Evolutionary conservation across 2,113 vertebrate genomes (phyloP).

Genomic region (Tichodroma muraria): DNA sequence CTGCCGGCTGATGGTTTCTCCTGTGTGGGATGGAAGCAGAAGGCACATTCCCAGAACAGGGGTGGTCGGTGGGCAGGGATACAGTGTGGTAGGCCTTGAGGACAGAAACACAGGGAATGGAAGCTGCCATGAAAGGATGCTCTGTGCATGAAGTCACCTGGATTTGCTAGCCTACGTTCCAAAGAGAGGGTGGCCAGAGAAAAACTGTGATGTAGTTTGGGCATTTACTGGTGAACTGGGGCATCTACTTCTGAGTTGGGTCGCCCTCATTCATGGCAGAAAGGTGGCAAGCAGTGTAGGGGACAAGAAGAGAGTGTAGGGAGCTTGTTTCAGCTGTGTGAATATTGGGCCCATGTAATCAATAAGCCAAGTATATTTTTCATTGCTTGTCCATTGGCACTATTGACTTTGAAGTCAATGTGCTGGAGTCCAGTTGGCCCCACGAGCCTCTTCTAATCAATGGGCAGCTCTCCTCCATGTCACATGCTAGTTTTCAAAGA

Average conservation of each 20-base stretch:
- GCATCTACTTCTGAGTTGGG: not conserved
- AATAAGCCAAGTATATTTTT: not conserved
- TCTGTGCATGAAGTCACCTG: not conserved
- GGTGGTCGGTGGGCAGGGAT: not conserved
- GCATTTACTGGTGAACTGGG: not conserved
- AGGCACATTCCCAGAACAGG: not conserved
- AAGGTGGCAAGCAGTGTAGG: not conserved
- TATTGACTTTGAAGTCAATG: not conserved
- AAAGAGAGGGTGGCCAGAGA: not conserved
- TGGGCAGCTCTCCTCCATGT: not conserved
- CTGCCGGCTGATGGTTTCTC: not conserved
- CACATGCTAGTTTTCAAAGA: not conserved
- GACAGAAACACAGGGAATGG: not conserved
- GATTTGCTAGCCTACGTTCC: not conserved
- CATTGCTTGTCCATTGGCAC: not conserved
- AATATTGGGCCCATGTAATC: not conserved
- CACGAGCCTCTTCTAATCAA: not conserved
- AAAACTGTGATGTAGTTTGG: not conserved
- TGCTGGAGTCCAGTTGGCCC: not conserved
- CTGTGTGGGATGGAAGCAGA: not conserved
- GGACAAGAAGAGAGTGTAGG: not conserved
- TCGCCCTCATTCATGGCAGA: not conserved
- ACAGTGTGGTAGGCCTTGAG: not conserved
- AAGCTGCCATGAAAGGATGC: not conserved
- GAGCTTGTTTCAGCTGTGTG: not conserved